These are phyloP conservation scores for Mesembrinibis cayennensis DNA, from an alignment of 2,113 vertebrate genomes.

Conservation along the genomic window DNA sequence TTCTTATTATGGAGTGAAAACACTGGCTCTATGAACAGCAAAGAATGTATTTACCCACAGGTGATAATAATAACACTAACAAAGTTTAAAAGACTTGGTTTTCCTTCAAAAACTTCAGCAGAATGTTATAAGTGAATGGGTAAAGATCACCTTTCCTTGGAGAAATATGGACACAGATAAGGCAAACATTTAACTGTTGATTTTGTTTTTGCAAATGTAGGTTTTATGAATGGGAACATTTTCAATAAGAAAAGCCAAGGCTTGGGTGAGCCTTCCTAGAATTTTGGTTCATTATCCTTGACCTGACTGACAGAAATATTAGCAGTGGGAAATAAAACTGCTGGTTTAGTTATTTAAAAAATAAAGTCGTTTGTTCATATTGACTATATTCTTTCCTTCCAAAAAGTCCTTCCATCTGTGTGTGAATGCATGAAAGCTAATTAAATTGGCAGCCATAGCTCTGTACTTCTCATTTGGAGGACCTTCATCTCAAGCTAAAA, in stretches of 20 bases:
- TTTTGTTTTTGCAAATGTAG: conserved; percentile 13
- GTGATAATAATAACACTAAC: not conserved
- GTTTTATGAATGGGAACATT: not conserved
- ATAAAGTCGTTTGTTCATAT: not conserved
- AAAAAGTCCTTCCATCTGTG: conserved; percentile 6
- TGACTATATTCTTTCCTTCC: conserved; percentile 1
- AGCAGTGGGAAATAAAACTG: conserved; percentile 1
- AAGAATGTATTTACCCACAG: not conserved
- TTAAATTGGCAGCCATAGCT: conserved; percentile 25
- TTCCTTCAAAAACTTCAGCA: not conserved
- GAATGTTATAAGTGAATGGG: not conserved
- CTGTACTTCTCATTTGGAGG: conserved; percentile 11
- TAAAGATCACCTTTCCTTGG: conserved; percentile 16
- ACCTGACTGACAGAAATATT: conserved; percentile 16
- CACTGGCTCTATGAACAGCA: not conserved
- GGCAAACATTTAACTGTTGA: conserved; percentile 28
- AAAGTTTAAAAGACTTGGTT: not conserved
- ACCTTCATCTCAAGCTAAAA: not conserved
- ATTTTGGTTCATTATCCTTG: conserved; percentile 34
- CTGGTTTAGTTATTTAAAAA: not conserved
- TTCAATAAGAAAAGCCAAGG: not conserved
- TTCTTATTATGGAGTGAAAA: not conserved
- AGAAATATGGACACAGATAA: not conserved
- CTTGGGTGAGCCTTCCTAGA: not conserved
- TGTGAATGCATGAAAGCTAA: not conserved